Evolutionary conservation across 2,113 vertebrate genomes (phyloP).

Genomic region (Jaculus jaculus): DNA sequence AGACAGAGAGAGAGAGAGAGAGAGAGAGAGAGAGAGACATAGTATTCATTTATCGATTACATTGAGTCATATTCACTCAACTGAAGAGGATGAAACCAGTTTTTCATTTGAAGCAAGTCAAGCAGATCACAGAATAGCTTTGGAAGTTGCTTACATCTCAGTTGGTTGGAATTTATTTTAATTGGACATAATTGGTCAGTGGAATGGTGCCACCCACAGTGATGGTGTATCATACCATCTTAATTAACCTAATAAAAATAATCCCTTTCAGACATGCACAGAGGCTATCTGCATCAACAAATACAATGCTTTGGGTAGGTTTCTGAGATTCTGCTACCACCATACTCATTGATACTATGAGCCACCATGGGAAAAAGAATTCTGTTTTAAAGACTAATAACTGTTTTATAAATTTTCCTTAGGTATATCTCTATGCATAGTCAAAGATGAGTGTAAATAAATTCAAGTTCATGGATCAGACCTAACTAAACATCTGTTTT

Average conservation of each 20-base stretch:
- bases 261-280: not conserved
- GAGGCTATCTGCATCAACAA: not conserved
- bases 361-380: not conserved
- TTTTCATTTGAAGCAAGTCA: slow-evolving; percentile 27
- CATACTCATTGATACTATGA: not conserved
- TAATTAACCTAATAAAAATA: too few species aligned
- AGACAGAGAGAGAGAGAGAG: not conserved
- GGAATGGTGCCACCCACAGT: too few species aligned
- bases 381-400: not conserved
- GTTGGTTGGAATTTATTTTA: slow-evolving; percentile 14
- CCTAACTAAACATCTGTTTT: not conserved
- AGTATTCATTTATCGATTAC: too few species aligned
- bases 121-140: not conserved
- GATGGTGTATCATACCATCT: too few species aligned
- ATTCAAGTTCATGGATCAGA: not conserved
- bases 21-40: too few species aligned
- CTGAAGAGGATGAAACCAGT: slow-evolving; percentile 40
- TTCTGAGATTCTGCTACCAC: not conserved
- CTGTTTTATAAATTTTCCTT: slow-evolving; percentile 7
- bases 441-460: not conserved
- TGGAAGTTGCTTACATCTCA: slow-evolving; percentile 33
- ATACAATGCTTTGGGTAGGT: not conserved
- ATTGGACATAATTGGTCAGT: not conserved
- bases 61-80: slow-evolving; percentile 30
- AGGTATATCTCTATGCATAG: not conserved